A percentile compares a stretch with the other conserved stretches of the same genome.
phyloP scores from a whole-genome alignment of 2,113 vertebrate species.

The Trochalopteron elliotii region DNA sequence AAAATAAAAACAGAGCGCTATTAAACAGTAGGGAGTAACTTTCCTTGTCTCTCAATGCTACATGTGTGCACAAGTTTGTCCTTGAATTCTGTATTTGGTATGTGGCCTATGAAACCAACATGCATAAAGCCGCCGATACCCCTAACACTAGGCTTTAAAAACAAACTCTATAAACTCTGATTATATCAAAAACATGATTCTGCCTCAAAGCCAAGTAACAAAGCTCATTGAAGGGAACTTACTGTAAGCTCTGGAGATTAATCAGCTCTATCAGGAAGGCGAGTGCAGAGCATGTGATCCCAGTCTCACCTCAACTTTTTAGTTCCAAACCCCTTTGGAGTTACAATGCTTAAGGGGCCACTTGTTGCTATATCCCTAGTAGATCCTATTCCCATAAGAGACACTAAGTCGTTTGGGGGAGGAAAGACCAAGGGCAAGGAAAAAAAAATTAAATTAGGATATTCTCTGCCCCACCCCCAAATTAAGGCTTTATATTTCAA shows the following conservation, averaged over 20 bases:
- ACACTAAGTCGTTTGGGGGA: neutral
- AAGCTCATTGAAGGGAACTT: neutral
- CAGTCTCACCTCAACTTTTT: neutral
- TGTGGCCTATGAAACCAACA: slow-evolving; percentile 26
- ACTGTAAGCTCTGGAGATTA: slow-evolving; percentile 16
- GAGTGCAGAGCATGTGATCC: neutral
- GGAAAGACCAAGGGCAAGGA: neutral
- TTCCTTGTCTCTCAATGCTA: slow-evolving; percentile 25
- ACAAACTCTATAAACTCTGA: slow-evolving; percentile 34
- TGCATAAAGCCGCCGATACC: neutral
- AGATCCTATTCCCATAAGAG: neutral
- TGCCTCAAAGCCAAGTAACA: slow-evolving; percentile 49
- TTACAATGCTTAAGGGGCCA: neutral
- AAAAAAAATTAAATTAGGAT: neutral
- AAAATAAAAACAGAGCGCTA: slow-evolving; percentile 22
- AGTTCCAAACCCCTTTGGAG: neutral
- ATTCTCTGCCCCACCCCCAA: neutral
- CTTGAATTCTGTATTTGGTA: slow-evolving; percentile 15
- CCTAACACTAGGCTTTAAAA: neutral
- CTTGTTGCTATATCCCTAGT: neutral
- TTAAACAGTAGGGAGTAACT: slow-evolving; percentile 27
- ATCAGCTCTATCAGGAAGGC: slow-evolving; percentile 13
- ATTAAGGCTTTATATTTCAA: neutral
- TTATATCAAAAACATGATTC: slow-evolving; percentile 33
- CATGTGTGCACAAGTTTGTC: slow-evolving; percentile 53